Evolutionary conservation across 2,113 vertebrate genomes (phyloP).

Genomic region (cat (Felis catus)): DNA sequence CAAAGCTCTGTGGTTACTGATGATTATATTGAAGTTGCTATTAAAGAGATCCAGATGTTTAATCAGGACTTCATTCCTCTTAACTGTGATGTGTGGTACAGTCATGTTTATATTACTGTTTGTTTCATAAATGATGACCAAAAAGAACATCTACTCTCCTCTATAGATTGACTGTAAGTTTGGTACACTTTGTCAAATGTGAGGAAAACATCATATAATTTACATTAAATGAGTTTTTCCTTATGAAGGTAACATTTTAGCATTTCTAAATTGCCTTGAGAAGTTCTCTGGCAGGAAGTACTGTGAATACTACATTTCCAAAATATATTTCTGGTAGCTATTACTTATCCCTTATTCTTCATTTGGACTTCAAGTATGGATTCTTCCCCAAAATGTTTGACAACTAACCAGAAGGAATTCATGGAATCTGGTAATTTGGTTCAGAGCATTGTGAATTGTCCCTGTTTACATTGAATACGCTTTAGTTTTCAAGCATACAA

Average conservation of each 20-base stretch:
- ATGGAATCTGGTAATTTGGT: background rate
- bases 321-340: background rate
- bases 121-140: constrained; percentile 54
- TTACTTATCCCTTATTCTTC: constrained; percentile 13
- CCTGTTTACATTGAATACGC: background rate
- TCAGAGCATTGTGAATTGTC: background rate
- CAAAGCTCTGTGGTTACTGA: constrained; percentile 2
- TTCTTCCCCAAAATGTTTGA: background rate
- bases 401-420: background rate
- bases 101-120: constrained; percentile 28
- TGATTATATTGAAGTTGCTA: constrained; percentile 35
- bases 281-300: background rate
- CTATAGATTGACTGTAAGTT: background rate
- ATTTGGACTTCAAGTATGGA: background rate
- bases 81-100: background rate
- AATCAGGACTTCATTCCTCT: constrained; percentile 7
- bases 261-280: constrained; percentile 34
- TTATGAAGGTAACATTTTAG: background rate
- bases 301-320: background rate
- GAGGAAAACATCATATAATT: background rate
- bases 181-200: constrained; percentile 10
- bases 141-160: constrained; percentile 20
- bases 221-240: constrained; percentile 12
- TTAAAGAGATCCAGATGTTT: constrained; percentile 34
- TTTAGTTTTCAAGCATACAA: constrained; percentile 41